These are phyloP conservation scores for Gambusia yucatana DNA, from an alignment of 2,797 vertebrate genomes.

Conservation along the genomic window DNA sequence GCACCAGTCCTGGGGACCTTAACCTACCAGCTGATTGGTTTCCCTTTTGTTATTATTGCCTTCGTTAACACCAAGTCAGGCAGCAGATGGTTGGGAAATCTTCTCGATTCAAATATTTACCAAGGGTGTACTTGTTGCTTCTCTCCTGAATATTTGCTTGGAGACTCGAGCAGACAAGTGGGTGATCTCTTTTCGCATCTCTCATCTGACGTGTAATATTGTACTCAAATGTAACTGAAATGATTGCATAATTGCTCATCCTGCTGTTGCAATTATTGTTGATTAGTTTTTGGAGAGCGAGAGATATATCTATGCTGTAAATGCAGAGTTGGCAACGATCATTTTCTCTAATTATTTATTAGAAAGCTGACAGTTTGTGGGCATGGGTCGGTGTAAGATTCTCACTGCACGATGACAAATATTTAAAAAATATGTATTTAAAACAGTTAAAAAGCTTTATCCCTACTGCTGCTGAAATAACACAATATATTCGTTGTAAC, in stretches of 20 bases:
- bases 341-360: not conserved
- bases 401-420: not conserved
- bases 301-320: not conserved
- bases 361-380: slow-evolving; percentile 2
- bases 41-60: not conserved
- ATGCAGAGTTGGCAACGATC: slow-evolving; percentile 22
- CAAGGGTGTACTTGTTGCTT: slow-evolving; percentile 74
- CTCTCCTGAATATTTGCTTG: slow-evolving; percentile 15
- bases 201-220: not conserved
- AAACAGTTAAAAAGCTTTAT: not conserved
- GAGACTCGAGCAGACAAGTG: slow-evolving; percentile 22
- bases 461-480: not conserved
- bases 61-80: not conserved
- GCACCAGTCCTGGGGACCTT: not conserved
- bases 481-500: not conserved
- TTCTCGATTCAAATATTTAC: slow-evolving; percentile 68
- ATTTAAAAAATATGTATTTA: not conserved
- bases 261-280: slow-evolving; percentile 39
- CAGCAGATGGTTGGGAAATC: slow-evolving; percentile 21
- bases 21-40: slow-evolving; percentile 2
- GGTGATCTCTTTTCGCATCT: not conserved
- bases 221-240: slow-evolving; percentile 10
- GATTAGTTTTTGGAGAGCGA: slow-evolving; percentile 20
- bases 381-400: not conserved
- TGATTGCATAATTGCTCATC: slow-evolving; percentile 29